Evolutionary conservation across 1,140 invertebrate genomes (phyloP).

Genomic region (Lordiphosa stackelbergi): DNA sequence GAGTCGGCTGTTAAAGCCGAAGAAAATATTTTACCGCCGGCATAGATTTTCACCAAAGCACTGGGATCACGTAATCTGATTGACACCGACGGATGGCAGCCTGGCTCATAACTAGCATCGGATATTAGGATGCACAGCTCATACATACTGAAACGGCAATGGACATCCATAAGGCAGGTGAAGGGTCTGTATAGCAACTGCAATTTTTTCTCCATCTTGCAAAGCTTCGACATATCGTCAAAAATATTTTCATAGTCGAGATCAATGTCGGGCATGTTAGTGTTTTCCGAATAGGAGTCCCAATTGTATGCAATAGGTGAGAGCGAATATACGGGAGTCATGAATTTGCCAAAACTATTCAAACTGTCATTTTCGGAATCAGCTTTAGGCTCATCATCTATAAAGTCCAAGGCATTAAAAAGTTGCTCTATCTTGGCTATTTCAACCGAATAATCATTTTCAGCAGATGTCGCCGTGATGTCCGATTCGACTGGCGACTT

Average conservation of each 20-base stretch:
- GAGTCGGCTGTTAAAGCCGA: slow-evolving; percentile 25
- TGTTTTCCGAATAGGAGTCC: slow-evolving; percentile 4
- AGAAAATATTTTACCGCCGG: slow-evolving; percentile 31
- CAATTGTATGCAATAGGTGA: slow-evolving; percentile 1
- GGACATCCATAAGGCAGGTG: slow-evolving; percentile 34
- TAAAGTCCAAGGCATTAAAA: background rate
- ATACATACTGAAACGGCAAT: slow-evolving; percentile 40
- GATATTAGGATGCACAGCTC: slow-evolving; percentile 40
- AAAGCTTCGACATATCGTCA: slow-evolving; percentile 25
- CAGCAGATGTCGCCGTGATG: background rate
- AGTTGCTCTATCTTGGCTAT: background rate
- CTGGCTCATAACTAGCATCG: slow-evolving; percentile 41
- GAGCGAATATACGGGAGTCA: background rate
- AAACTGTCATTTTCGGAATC: background rate
- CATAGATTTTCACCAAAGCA: slow-evolving; percentile 34
- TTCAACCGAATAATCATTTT: background rate
- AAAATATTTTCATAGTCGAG: slow-evolving; percentile 44
- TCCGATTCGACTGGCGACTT: too few species aligned
- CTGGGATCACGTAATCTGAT: slow-evolving; percentile 19
- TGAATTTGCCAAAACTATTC: background rate
- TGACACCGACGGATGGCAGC: slow-evolving; percentile 30
- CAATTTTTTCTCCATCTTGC: slow-evolving; percentile 35
- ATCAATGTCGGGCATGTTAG: slow-evolving; percentile 19
- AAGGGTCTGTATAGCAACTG: slow-evolving; percentile 51
- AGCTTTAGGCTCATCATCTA: background rate